Base-by-base conservation (phyloP, 2,113 vertebrate genomes). In the Oxygymnocypris stewartii region DNA sequence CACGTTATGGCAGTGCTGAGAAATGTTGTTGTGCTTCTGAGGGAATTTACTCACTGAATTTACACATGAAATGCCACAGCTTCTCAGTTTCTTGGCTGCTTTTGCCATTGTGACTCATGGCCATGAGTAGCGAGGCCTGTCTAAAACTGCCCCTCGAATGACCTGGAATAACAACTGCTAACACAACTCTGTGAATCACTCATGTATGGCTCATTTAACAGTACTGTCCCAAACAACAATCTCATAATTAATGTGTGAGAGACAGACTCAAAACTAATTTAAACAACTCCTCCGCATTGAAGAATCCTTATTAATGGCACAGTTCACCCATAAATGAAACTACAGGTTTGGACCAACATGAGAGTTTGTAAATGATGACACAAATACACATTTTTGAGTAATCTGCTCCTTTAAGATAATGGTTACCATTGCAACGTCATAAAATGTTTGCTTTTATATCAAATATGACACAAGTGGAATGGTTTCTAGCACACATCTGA, bases 181-280 rank as follows among this genome's bases (percentile, higher is more conserved):
- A 49, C 77, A 44, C 82, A 77, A 49, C 65, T 51, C 82, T 5
- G 77, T 71, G 85, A 87, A 78, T 71, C 85, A 6, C 20, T 65
- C 40, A 63, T 54, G 6, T 61, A 82, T 63, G 84, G 74, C 85
- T 88, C 84, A 89, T 89, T 89, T 82, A 86, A 73, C 81, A 77
- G 23, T 83, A 63, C 78, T 51, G 59, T 78, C 25, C 80, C 79
- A 84, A 86, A 84, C 59, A 86, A 54, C 84, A 86, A 57, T 76
- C n/a, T n/a, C 40, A 75, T 71, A 79, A 86, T 49, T 75, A n/a
- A 59, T 28, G 8, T 57, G 28, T 35, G 7, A 57, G 23, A 25
- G 47, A 69, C 75, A 57, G 47, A 75, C 42, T 47, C 11, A n/a
- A n/a, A 75, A 79, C 47, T 14, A 28, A 79, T 79, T 84, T 79